Base-by-base conservation (phyloP, 2,113 vertebrate species). In the Emydura subglobosa region DNA sequence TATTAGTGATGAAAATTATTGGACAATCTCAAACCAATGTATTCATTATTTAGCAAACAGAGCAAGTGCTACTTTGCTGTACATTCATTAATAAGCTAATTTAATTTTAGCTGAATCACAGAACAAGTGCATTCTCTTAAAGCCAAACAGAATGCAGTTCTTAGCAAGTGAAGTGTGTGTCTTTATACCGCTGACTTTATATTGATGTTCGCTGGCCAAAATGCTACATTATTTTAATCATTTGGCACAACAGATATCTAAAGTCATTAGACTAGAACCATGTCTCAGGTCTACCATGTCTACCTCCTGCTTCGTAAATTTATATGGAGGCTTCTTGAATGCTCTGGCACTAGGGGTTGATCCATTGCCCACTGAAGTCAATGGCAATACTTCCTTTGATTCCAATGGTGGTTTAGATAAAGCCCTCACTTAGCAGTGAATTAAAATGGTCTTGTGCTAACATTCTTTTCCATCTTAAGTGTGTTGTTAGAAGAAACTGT, bases 381-480 rank as follows among this genome's bases (percentile, higher is more conserved):
- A 5, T 3, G 54, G 68, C 1, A 0, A 16, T 0, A 81, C 1
- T 87, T 19, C 47, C 50, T 92, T 84, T 59, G 86, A 50, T 78
- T 80, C 54, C 16, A 82, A 0, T 4, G 5, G 16, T 65, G 76
- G 80, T 89, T 29, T 88, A 47, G 68, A 88, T 72, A 82, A 88
- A 72, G 25, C 59, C 86, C 0, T 0, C 2, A 5, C 74, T 51
- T 92, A 89, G 44, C 24, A 89, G 31, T 51, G 74, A 92, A 81
- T 86, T n/a, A 53, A 87, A 24, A 47, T 87, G 89, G 78, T 79
- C n/a, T 72, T 82, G n/a, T 88, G 78, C 3, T 82, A 80, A 2
- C 72, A 49, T 94, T 92, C 79, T 97, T 85, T 95, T 88, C 81
- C 49, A 86, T 85, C 85, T 44, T 91, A 92, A 93, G 84, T 92